These are phyloP conservation scores for Cephus rjabovi DNA, from an alignment of 2,888 invertebrate species.

Conservation along the genomic window DNA sequence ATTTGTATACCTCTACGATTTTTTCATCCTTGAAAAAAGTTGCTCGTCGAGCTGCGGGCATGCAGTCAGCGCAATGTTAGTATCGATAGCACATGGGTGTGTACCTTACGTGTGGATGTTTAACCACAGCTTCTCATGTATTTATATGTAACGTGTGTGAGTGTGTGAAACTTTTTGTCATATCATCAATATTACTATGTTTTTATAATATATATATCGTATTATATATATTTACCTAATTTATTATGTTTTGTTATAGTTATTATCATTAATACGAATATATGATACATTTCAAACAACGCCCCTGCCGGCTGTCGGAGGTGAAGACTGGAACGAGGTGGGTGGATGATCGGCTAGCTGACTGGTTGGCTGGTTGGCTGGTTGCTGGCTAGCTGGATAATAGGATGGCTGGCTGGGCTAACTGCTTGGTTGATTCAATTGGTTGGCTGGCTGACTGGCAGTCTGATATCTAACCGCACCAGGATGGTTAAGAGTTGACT, in stretches of 20 bases:
- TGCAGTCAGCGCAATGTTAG: slow-evolving; percentile 55
- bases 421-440: neutral
- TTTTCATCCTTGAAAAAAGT: slow-evolving; percentile 51
- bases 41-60: slow-evolving; percentile 46
- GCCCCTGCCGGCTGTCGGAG: slow-evolving; percentile 59
- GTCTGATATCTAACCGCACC: neutral
- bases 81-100: slow-evolving; percentile 54
- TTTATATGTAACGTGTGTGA: slow-evolving; percentile 29
- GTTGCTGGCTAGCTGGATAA: neutral
- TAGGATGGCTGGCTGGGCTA: neutral
- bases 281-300: slow-evolving; percentile 67
- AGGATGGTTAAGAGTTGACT: neutral
- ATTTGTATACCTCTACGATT: slow-evolving; percentile 30
- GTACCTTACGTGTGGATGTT: slow-evolving; percentile 33
- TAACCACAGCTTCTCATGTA: slow-evolving; percentile 37
- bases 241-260: slow-evolving; percentile 64
- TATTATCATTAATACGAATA: slow-evolving; percentile 65
- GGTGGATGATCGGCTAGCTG: neutral
- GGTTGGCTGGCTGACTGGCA: neutral
- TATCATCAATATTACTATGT: slow-evolving; percentile 54
- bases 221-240: slow-evolving; percentile 56
- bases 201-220: slow-evolving; percentile 41
- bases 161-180: slow-evolving; percentile 33
- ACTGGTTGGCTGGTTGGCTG: neutral
- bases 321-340: slow-evolving; percentile 52